Percentiles rank a stretch among this genome's conserved stretches.
Conservation (phyloP, 2,888 invertebrate species). For the Leptothorax acervorum region DNA sequence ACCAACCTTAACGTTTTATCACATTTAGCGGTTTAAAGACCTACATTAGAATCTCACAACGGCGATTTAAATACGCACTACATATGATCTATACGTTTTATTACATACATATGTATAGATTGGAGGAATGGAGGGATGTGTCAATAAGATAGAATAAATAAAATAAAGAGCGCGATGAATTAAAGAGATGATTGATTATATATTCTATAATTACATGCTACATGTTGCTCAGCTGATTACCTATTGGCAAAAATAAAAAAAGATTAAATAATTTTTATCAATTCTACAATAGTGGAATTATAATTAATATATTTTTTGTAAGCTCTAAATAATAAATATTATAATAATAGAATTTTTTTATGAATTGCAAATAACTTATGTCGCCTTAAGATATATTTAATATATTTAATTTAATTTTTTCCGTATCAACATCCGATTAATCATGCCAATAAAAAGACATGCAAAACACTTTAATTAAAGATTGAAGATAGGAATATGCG, state of each 20-base stretch:
- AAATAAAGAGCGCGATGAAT: not conserved
- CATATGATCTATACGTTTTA: not conserved
- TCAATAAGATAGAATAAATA: not conserved
- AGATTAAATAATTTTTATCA: not conserved
- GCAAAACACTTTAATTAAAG: no score
- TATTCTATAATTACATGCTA: not conserved
- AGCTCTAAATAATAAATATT: no score
- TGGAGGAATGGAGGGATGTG: not conserved
- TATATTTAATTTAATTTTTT: no score
- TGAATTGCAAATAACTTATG: no score
- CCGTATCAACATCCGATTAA: no score
- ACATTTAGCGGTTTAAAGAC: not conserved
- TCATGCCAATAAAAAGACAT: no score
- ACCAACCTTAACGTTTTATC: not conserved
- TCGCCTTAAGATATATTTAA: no score
- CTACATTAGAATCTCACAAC: conserved; percentile 14
- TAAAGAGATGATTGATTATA: not conserved
- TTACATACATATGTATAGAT: not conserved
- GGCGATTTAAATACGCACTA: not conserved
- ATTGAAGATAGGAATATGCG: not conserved
- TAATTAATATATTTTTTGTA: no score
- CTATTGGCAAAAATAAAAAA: not conserved
- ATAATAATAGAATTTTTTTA: no score
- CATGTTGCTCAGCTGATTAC: not conserved
- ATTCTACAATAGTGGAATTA: no score